Base-by-base conservation (phyloP, 2,113 vertebrate species). In the Syngnathus typhle region DNA sequence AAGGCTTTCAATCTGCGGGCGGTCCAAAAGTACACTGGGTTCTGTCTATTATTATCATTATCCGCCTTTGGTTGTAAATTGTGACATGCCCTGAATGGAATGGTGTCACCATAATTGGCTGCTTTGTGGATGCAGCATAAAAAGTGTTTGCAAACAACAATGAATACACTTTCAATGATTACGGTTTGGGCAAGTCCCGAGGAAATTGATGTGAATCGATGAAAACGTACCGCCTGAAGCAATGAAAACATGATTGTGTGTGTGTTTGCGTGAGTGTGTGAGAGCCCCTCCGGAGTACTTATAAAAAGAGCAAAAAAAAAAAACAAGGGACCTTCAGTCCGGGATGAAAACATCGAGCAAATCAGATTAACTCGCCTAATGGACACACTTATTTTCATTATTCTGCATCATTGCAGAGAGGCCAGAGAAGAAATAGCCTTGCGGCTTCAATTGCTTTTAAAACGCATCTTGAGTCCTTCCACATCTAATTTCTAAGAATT, bases 311-410 rank as follows among this genome's bases (percentile, higher is more conserved):
- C 47, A 38, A 32, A 68, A 36, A 79, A 41, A 68, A 36, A 79
- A 82, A 81, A 89, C 87, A 89, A 87, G 79, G 74, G 74, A 27
- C 65, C 85, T 81, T 85, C 70, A 83, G 83, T 87, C 65, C 36
- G 38, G 7, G 78, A 79, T 81, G 77, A 88, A 86, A 86, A 86
- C 82, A 79, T 67, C 72, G 76, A 69, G 64, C 76, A 80, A 86
- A 88, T 84, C 72, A 86, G 82, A 89, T 89, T 85, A 88, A 65
- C 83, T 85, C 75, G 55, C 85, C 78, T 82, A 82, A 88, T 88
- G 77, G 83, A 85, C 85, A 87, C 83, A 85, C 85, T 88, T 88
- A 88, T 88, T 87, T 85, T 88, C 83, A 88, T 86, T 84, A 88
- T 84, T 84, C 80, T 87, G 84, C 76, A 72, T 86, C 68, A 55